Evolutionary conservation across 1,140 invertebrate species (phyloP), one percentile per base, ranked within the genome.

Genomic region (Trypoxylus dichotomus): DNA sequence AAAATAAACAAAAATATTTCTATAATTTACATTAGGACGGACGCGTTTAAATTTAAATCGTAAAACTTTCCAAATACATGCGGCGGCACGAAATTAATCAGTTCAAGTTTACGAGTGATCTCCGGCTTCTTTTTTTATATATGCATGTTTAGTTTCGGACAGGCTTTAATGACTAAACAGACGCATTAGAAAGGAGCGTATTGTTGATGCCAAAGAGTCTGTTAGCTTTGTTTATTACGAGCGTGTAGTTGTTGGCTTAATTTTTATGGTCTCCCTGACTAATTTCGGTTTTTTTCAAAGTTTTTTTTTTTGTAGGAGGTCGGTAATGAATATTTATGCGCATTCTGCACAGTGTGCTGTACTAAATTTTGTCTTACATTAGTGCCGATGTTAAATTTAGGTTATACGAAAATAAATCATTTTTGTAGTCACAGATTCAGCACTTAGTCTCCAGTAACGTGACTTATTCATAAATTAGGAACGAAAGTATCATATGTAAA

Each of bases 201-300:
- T 27, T 68, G 60, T 68, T 29, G 60, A 68, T 68, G 60, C 60
- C 60, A 68, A 68, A 68, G 60, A 68, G 60, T 68, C 60, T 68
- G 60, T 68, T 68, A 68, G 19, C 27, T 21, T 68, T 68, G 60
- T 68, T 68, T 68, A 68, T 68, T 68, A 68, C 19, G 27, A 19
- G 6, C 47, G 7, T 54, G 24, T 68, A 24, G 60, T 24, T 68
- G 60, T 68, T 68, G 60, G 60, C 60, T 68, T 68, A 68, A 24
- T 24, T 68, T 68, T 68, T 68, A 68, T 27, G 13, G 60, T 29
- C 60, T 25, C 21, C 60, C 24, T 68, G 60, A 68, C 60, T 68
- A 68, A 68, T 68, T 68, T 68, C 60, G 60, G 19, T 68, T 68
- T 68, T 29, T 68, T 68, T 27, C 11, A 21, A 7, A 1, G 7